Percentiles rank a stretch among this genome's conserved stretches.
Conservation (phyloP, 2,113 vertebrate species). For the Phrynosoma blainvillii region DNA sequence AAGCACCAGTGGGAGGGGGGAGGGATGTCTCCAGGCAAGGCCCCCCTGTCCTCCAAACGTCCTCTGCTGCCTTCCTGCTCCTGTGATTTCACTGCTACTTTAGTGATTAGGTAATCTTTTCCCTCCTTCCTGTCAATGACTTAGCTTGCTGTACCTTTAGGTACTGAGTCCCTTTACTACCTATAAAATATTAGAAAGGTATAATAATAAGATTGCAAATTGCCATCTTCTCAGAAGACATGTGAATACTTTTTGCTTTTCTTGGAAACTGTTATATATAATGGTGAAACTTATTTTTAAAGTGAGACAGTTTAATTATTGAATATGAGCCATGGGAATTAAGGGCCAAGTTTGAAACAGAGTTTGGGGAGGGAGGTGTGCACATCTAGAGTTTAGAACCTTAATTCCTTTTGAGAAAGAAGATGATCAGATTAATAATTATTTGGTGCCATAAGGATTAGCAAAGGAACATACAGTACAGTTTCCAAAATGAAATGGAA, state of each 20-base stretch:
- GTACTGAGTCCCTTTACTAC: background rate
- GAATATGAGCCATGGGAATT: no score
- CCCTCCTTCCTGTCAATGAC: background rate
- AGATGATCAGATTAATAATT: conserved; percentile 75
- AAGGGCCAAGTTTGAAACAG: no score
- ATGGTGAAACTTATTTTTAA: background rate
- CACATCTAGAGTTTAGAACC: conserved; percentile 16
- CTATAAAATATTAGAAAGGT: background rate
- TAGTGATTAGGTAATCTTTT: background rate
- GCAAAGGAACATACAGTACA: conserved; percentile 61
- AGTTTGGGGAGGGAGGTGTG: no score
- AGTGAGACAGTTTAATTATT: background rate
- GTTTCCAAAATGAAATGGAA: conserved; percentile 70
- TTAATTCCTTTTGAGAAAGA: conserved; percentile 72
- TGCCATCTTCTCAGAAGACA: background rate
- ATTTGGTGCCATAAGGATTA: conserved; percentile 74
- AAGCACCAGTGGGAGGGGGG: no score
- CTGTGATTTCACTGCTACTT: background rate
- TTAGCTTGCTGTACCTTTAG: background rate
- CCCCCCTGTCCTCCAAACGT: no score
- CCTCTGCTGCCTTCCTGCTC: no score
- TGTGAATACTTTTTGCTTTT: background rate
- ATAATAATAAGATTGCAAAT: background rate
- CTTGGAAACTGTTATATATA: background rate
- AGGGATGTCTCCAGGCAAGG: no score